Conservation (phyloP, 2,113 vertebrate species). For the Centropristis striata region DNA sequence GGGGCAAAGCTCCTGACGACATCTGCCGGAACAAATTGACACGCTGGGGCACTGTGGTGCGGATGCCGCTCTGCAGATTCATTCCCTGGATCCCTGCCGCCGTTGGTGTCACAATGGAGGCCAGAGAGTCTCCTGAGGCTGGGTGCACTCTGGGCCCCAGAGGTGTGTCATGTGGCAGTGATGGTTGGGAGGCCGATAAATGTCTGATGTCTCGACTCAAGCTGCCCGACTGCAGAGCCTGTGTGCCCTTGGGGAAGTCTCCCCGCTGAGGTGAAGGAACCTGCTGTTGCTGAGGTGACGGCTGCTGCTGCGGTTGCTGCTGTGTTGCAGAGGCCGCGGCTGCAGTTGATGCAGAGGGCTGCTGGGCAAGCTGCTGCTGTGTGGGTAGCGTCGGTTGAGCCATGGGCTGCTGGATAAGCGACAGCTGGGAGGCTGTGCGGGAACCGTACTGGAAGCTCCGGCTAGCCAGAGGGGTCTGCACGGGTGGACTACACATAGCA, state of each 20-base stretch:
- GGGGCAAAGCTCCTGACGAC: constrained; percentile 95
- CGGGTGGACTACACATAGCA: constrained; percentile 90
- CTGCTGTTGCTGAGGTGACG: constrained; percentile 81
- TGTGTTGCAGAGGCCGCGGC: constrained; percentile 66
- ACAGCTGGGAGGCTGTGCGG: constrained; percentile 93
- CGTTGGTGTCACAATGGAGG: constrained; percentile 89
- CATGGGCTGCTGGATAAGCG: constrained; percentile 89
- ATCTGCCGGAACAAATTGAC: constrained; percentile 96
- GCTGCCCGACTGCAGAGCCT: constrained; percentile 92
- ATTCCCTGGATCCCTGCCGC: constrained; percentile 82
- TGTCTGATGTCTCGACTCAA: constrained; percentile 94
- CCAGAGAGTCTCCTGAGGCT: constrained; percentile 92
- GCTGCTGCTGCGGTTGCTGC: constrained; percentile 63
- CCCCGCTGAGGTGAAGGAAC: constrained; percentile 87
- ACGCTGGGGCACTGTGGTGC: constrained; percentile 90
- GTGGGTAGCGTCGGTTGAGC: constrained; percentile 66
- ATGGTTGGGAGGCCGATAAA: constrained; percentile 98
- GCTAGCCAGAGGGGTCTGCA: constrained; percentile 92
- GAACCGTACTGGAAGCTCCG: constrained; percentile 97
- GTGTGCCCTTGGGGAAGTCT: constrained; percentile 93
- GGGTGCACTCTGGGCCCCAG: constrained; percentile 90
- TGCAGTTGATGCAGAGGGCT: constrained; percentile 64
- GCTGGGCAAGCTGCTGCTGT: constrained; percentile 75
- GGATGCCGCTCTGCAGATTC: constrained; percentile 84
- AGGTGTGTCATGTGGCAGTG: constrained; percentile 94